Evolutionary conservation across 2,888 invertebrate species (phyloP).

Genomic region (Eubasilissa splendida): DNA sequence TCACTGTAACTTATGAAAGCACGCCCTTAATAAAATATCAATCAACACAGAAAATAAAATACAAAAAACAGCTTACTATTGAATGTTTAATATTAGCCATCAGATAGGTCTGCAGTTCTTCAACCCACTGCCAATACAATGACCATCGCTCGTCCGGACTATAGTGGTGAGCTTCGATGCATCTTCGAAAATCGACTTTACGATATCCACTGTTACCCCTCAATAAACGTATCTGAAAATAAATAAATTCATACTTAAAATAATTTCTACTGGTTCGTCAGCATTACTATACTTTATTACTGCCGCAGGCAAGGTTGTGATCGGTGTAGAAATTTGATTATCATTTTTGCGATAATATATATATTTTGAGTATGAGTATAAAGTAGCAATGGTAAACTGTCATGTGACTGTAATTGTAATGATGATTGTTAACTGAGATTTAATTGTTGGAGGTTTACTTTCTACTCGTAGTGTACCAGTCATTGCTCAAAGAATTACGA

Average conservation of each 20-base stretch:
- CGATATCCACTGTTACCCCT: constrained; percentile 9
- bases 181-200: not conserved
- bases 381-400: no score
- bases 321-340: no score
- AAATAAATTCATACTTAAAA: not conserved
- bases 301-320: not conserved
- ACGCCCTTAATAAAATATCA: no score
- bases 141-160: constrained; percentile 64
- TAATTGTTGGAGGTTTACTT: no score
- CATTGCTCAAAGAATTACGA: no score
- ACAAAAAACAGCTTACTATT: not conserved
- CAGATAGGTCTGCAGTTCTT: not conserved
- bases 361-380: no score
- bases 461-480: no score
- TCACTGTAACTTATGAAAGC: no score
- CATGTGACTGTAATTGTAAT: no score
- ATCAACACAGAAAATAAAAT: not conserved
- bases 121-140: constrained; percentile 62
- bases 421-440: no score
- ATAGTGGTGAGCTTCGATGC: not conserved
- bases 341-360: no score
- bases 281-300: not conserved
- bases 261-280: no score
- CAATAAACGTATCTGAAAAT: not conserved
- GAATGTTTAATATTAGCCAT: not conserved